Conservation (phyloP, 2,797 vertebrate genomes). For the Aplochiton taeniatus region DNA sequence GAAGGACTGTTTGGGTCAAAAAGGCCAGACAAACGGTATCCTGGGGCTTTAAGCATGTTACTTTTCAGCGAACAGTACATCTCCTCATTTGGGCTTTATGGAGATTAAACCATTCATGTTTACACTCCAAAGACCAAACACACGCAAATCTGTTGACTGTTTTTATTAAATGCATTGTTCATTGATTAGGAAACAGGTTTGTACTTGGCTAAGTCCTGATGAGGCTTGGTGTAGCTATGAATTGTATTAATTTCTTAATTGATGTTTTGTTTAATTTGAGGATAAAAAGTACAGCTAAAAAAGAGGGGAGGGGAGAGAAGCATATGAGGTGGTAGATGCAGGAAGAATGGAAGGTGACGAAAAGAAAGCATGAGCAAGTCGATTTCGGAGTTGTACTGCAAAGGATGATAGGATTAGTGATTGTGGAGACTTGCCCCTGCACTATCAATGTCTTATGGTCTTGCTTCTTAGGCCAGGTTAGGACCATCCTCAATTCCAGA, state of each 20-base stretch:
- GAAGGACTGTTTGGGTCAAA: constrained; percentile 51
- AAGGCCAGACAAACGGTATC: constrained; percentile 38
- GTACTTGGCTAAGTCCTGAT: constrained; percentile 2
- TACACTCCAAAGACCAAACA: constrained; percentile 29
- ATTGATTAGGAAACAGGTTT: constrained; percentile 15
- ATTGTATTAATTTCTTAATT: background rate
- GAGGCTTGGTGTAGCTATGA: background rate
- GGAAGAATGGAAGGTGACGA: constrained; percentile 16
- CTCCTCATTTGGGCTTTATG: constrained; percentile 30
- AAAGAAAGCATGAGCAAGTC: constrained; percentile 51
- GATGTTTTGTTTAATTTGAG: constrained; percentile 7
- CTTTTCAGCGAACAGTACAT: constrained; percentile 29
- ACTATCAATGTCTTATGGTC: constrained; percentile 44
- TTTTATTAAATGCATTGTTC: constrained; percentile 26
- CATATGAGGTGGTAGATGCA: constrained; percentile 21
- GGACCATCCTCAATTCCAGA: constrained; percentile 8
- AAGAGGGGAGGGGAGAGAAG: constrained; percentile 30
- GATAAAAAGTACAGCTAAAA: constrained; percentile 38
- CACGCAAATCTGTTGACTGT: constrained; percentile 13
- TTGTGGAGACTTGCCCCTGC: constrained; percentile 35
- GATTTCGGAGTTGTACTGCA: constrained; percentile 56
- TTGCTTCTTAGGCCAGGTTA: constrained; percentile 33
- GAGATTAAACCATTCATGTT: constrained; percentile 35
- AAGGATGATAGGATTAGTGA: constrained; percentile 50
- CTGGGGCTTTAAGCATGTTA: constrained; percentile 45